Evolutionary conservation across 2,113 vertebrate genomes (phyloP), one percentile per base, ranked within the genome.

Genomic region (Lepus americanus): DNA sequence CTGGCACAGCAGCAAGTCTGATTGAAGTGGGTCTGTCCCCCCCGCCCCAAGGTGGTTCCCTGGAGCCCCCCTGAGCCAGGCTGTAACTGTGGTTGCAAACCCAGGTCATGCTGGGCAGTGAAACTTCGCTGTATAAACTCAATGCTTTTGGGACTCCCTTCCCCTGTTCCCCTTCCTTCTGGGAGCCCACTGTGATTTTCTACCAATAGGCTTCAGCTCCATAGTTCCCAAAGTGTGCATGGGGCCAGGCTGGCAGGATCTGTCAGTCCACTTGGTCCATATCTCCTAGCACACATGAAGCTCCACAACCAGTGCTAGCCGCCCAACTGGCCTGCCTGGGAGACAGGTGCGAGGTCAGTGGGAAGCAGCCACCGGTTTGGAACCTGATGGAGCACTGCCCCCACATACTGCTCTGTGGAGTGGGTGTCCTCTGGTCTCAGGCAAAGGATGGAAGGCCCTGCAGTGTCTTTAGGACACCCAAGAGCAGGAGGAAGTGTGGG

Each of bases 151-250:
- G 31, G 29, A 72, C 19, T 39, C 8, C 29, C 12, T 9, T 44
- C 19, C 0, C 16, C 10, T 51, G 4, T 22, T 73, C 16, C 36
- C 64, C 39, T 90, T 83, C 53, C 27, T 78, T 44, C 33, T 55
- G 69, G 63, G 86, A 87, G n/a, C 67, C 59, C 12, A n/a, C 33
- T 0, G 19, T 51, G n/a, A 74, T 20, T 89, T 89, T 59, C 64
- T 81, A 5, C 12, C 53, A 53, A 51, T 20, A 86, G 23, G 1
- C 17, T 74, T 33, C 0, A 4, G 11, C 33, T 22, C 16, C 49
- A 59, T 1, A 4, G 12, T 31, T 78, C 25, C 51, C 23, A 33
- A 13, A 17, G 5, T 2, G 49, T 36, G 1, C 0, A 1, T 44
- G 14, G 27, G 12, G 10, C 29, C 36, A 1, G 27, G n/a, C 11